A percentile compares a stretch with the other conserved stretches of the same genome.
Evolutionary conservation across 2,113 vertebrate species (phyloP).

Genomic region (Antigone vipio): DNA sequence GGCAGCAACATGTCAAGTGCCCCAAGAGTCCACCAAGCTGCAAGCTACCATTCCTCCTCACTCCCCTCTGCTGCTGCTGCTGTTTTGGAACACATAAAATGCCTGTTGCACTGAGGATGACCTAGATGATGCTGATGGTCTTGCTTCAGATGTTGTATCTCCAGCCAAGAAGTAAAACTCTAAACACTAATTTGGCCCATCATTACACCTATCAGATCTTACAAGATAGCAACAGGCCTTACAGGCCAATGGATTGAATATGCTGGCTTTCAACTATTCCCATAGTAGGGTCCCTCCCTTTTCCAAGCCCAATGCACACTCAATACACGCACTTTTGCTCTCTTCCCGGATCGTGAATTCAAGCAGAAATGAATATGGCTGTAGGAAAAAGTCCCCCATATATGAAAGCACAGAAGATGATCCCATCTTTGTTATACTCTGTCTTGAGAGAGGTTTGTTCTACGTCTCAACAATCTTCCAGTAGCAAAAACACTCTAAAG

Average conservation of each 20-base stretch:
- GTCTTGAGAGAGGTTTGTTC: background rate
- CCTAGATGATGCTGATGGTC: background rate
- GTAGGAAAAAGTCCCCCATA: background rate
- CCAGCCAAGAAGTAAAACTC: background rate
- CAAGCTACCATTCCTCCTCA: background rate
- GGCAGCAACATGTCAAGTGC: background rate
- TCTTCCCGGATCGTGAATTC: background rate
- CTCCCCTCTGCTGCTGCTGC: background rate
- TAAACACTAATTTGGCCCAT: background rate
- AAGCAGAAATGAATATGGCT: background rate
- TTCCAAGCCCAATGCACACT: background rate
- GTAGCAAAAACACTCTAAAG: background rate
- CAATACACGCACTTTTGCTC: background rate
- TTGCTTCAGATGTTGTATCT: background rate
- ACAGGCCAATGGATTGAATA: background rate
- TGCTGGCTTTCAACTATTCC: background rate
- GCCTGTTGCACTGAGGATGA: background rate
- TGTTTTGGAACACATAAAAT: background rate
- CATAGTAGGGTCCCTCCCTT: background rate
- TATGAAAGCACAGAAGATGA: background rate
- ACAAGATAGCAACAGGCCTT: background rate
- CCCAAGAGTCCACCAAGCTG: slow-evolving; percentile 13
- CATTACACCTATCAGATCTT: background rate
- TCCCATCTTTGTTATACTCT: background rate
- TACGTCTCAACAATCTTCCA: background rate